phyloP scores from a whole-genome alignment of 2,888 invertebrate species.

The Cynaeus angustus region DNA sequence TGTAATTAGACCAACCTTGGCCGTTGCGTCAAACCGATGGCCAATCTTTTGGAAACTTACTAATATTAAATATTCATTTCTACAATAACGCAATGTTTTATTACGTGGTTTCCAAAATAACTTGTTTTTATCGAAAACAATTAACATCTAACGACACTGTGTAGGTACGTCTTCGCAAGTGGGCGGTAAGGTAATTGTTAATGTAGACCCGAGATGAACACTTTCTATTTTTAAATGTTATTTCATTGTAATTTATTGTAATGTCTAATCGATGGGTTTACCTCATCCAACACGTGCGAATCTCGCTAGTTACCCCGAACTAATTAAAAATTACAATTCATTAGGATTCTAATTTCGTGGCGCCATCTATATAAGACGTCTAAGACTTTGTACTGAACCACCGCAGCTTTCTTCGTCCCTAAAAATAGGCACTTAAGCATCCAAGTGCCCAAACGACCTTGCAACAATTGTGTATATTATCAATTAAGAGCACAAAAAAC shows the following conservation, averaged over 20 bases:
- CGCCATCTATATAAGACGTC: constrained; percentile 25
- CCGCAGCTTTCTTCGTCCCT: constrained; percentile 38
- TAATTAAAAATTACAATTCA: constrained; percentile 14
- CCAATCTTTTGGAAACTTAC: constrained; percentile 40
- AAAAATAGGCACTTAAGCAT: constrained; percentile 27
- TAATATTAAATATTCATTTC: constrained; percentile 29
- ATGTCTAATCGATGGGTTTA: constrained; percentile 42
- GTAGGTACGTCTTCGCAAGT: constrained; percentile 40
- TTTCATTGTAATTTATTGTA: constrained; percentile 55
- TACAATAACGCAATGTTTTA: constrained; percentile 27
- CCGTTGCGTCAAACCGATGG: constrained; percentile 31
- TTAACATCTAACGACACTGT: constrained; percentile 41
- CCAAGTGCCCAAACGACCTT: constrained; percentile 9
- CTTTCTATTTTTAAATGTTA: constrained; percentile 67
- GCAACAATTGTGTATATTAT: constrained; percentile 10
- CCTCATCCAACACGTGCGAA: constrained; percentile 7
- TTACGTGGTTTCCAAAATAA: constrained; percentile 43
- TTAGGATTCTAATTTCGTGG: constrained; percentile 25
- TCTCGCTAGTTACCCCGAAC: neutral
- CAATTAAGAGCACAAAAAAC: constrained; percentile 4
- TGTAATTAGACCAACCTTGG: constrained; percentile 46
- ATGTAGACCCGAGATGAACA: constrained; percentile 53
- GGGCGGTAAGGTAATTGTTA: constrained; percentile 55
- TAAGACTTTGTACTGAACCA: constrained; percentile 4
- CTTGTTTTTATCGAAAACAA: constrained; percentile 47